These are phyloP conservation scores for Stichopus chloronotus DNA, from an alignment of 35 echinoderm and acorn worm species.

Conservation along the genomic window DNA sequence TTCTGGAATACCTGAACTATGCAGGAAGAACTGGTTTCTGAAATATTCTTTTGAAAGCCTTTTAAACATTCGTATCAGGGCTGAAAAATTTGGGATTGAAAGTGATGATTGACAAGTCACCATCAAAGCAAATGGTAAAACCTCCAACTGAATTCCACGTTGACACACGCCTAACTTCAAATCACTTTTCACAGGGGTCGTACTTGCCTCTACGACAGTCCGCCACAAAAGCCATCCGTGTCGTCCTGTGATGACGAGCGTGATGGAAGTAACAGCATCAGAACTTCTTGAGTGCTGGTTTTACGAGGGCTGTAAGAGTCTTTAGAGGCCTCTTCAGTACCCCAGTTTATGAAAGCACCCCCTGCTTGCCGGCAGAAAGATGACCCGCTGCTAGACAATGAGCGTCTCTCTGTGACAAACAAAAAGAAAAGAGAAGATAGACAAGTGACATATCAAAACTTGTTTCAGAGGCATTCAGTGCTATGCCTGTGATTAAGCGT, in stretches of 20 bases:
- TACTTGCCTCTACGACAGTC: too few species aligned
- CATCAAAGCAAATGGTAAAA: too few species aligned
- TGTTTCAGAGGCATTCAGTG: neutral
- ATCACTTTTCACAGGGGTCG: too few species aligned
- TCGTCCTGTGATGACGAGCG: neutral
- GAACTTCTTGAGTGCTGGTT: neutral
- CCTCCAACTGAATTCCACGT: too few species aligned
- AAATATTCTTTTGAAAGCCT: too few species aligned
- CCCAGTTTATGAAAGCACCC: neutral
- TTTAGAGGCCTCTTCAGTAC: neutral
- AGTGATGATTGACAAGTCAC: too few species aligned
- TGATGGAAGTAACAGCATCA: neutral
- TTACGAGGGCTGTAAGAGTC: neutral
- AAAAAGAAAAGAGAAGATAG: neutral
- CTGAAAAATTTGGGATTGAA: too few species aligned
- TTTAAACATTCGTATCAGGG: too few species aligned
- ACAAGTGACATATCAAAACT: slow-evolving; percentile 21
- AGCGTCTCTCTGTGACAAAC: neutral
- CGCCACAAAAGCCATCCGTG: neutral
- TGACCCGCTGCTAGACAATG: neutral
- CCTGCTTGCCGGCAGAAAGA: neutral
- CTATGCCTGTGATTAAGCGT: neutral
- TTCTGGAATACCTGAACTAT: too few species aligned
- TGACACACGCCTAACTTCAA: too few species aligned
- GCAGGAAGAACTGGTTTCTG: too few species aligned